Conservation (phyloP, 2,797 vertebrate genomes). For the Sebastes taczanowskii region DNA sequence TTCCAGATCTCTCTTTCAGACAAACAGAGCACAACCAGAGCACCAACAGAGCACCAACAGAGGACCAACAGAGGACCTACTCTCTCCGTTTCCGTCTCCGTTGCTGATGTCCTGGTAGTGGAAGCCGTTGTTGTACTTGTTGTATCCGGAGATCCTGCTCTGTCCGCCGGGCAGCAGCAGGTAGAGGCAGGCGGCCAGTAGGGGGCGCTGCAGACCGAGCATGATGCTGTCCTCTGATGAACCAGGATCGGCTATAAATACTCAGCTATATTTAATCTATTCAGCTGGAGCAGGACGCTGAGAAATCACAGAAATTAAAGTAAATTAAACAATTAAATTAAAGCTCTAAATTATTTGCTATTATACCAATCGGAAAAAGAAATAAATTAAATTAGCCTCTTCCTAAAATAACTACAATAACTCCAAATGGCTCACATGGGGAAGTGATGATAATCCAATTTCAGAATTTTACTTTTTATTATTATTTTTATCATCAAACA, state of each 20-base stretch:
- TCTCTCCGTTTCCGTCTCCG: slow-evolving; percentile 80
- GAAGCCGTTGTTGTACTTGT: slow-evolving; percentile 90
- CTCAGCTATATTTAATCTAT: neutral
- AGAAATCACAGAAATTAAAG: neutral
- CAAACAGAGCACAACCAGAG: too few relatives aligned
- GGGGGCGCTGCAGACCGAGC: slow-evolving; percentile 70
- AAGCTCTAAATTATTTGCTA: neutral
- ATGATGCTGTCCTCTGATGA: slow-evolving; percentile 41
- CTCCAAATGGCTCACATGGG: neutral
- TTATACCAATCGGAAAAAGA: too few relatives aligned
- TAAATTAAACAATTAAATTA: too few relatives aligned
- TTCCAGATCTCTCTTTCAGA: neutral
- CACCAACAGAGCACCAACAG: neutral
- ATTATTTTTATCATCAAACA: neutral
- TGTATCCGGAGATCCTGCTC: slow-evolving; percentile 69
- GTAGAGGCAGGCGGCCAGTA: slow-evolving; percentile 69
- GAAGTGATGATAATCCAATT: neutral
- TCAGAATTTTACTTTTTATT: too few relatives aligned
- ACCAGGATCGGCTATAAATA: neutral
- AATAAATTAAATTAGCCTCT: too few relatives aligned
- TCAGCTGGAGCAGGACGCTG: neutral
- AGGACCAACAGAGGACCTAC: slow-evolving; percentile 68
- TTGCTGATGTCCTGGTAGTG: slow-evolving; percentile 87
- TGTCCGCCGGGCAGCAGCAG: slow-evolving; percentile 29
- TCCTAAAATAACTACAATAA: neutral